Evolutionary conservation across 2,888 invertebrate species (phyloP).

Genomic region (Doris montereyensis): DNA sequence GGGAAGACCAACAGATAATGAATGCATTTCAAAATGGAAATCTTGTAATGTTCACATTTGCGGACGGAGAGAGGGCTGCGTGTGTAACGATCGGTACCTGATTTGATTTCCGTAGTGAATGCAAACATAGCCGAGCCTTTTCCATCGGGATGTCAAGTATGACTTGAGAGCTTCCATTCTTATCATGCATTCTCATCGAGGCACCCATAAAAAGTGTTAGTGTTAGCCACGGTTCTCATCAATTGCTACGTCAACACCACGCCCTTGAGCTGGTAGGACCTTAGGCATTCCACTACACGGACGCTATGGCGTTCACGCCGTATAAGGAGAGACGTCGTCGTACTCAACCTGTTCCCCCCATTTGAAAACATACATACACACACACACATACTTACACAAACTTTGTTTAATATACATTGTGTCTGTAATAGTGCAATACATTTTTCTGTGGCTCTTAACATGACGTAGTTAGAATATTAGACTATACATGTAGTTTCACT

Average conservation of each 20-base stretch:
- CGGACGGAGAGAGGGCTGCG: constrained; percentile 63
- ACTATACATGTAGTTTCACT: too few species aligned
- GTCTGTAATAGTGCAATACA: too few species aligned
- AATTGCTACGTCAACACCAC: constrained; percentile 50
- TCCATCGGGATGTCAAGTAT: constrained; percentile 59
- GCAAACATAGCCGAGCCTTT: constrained; percentile 61
- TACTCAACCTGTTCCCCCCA: constrained; percentile 22
- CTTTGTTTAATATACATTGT: too few species aligned
- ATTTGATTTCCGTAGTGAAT: constrained; percentile 63
- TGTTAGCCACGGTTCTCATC: too few species aligned
- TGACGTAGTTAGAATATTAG: too few species aligned
- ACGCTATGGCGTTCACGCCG: constrained; percentile 23
- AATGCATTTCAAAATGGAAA: constrained; percentile 70
- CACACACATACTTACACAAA: too few species aligned
- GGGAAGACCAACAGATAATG: constrained; percentile 42
- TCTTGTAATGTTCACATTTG: constrained; percentile 56
- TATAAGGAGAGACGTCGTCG: constrained; percentile 6
- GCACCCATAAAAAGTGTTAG: too few species aligned
- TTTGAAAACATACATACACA: too few species aligned
- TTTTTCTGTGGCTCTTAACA: constrained; percentile 5
- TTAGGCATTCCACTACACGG: constrained; percentile 57
- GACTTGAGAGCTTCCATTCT: constrained; percentile 64
- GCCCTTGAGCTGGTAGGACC: constrained; percentile 63
- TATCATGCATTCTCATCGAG: constrained; percentile 53
- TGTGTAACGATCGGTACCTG: constrained; percentile 66